Base-by-base conservation (phyloP, 2,797 vertebrate species). In the Schizothorax lantsangensis region DNA sequence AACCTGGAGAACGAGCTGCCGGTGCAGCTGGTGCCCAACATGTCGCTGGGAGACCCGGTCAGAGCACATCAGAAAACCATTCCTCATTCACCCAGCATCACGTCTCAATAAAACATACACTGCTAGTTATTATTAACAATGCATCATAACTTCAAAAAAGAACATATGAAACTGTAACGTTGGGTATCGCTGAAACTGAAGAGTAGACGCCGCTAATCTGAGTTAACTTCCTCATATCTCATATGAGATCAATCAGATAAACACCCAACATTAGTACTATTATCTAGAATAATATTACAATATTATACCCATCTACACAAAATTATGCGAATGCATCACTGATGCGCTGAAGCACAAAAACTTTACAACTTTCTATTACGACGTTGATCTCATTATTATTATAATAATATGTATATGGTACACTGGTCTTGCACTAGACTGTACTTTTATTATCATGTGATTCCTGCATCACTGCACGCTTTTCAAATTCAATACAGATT, bases 1-100 rank as follows among this genome's bases (percentile, higher is more conserved):
- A 99, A 99, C 93, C 79, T 96, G 85, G 98, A 99, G 88, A 98
- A 98, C 0, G 98, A 99, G 47, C 95, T 97, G 88, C 97, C 98
- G 0, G 94, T 94, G 86, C 97, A 99, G 75, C 93, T 99, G 90
- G 96, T 96, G 90, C 95, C 97, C 0, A 96, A 95, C 8, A 96
- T 98, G 87, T 91, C 94, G 30, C 77, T 93, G 30, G 96, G 97
- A 85, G 96, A 97, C 45, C 96, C 96, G 97, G 98, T 99, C 91
- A 62, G 30, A 54, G 36, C 38, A 33, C 14, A 43, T 43, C 40
- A 43, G 40, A 6, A 19, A 52, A 52, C 17, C 1, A 54, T 7
- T 21, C 19, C 2, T 54, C 19, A 8, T 21, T 54, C 19, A 49
- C 47, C 17, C 14, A 1, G 14, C 43, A 43, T 49, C 47, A 5